Base-by-base conservation (phyloP, 30 jellyfish, hydroid and myxozoan genomes). In the Hydractinia symbiolongicarpus region DNA sequence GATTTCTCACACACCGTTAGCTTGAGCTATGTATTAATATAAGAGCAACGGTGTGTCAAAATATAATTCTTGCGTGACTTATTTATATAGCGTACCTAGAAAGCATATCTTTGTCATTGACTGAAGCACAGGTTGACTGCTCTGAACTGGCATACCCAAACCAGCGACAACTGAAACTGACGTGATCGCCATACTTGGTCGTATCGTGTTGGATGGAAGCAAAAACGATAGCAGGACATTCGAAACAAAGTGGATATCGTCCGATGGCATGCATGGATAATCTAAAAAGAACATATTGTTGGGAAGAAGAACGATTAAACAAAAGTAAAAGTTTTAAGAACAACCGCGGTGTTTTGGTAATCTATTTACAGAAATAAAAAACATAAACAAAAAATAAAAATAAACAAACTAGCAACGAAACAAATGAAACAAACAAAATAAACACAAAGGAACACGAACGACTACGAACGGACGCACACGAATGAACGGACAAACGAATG, bases 171-270 rank as follows among this genome's bases (percentile, higher is more conserved):
- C 55, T 14, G 83, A 54, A 20, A 19, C 10, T 13, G 16, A 54
- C 6, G 40, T 53, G 7, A 54, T 51, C 15, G 57, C 51, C 57
- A 19, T 81, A 1, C 44, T 50, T 17, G 8, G 55, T 19, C 9
- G 13, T 3, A 15, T n/a, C 13, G 44, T 61, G 40, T 79, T 16
- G 55, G n/a, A 40, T 8, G 83, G 56, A 53, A 30, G 79, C 44
- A 78, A 61, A 53, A 78, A 30, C 17, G 75, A 68, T 76, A 90
- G 81, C 20, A 86, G 21, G 62, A 86, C 66, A 6, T 81, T 60
- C 84, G 78, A 72, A 7, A 88, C 97, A 86, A 90, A 90, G 54
- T 81, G 84, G 55, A 86, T 76, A 70, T 90, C 96, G 19, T 72
- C 73, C 14, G 80, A 54, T 15, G 90, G 79, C 76, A 90, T 67